These are phyloP conservation scores for Crypturellus tataupa DNA, from an alignment of 2,797 vertebrate species.

Conservation along the genomic window DNA sequence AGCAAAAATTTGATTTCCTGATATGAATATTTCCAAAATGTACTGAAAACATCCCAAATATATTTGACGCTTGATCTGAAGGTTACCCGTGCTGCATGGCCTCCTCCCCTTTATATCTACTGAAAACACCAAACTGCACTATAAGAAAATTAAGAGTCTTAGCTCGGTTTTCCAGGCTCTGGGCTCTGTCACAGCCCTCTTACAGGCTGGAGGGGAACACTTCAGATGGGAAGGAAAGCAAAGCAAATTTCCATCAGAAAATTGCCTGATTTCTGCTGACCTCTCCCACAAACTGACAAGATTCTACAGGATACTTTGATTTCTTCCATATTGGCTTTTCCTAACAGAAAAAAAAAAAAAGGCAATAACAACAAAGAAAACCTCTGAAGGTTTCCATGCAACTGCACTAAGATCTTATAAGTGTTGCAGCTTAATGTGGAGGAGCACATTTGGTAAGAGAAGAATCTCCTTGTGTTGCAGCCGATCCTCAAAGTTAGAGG, in stretches of 20 bases:
- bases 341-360: not conserved
- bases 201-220: not conserved
- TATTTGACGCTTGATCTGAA: not conserved
- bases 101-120: not conserved
- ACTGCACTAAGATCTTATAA: not conserved
- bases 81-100: not conserved
- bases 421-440: no score
- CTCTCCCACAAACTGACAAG: not conserved
- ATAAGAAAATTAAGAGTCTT: not conserved
- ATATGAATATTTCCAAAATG: not conserved
- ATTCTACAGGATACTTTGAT: constrained; percentile 10
- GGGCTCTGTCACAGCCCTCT: not conserved
- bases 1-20: not conserved
- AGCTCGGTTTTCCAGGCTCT: not conserved
- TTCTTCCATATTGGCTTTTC: not conserved
- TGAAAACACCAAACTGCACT: not conserved
- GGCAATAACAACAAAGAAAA: not conserved
- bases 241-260: not conserved
- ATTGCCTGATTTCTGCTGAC: not conserved
- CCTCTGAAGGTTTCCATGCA: not conserved
- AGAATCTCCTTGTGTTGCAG: no score
- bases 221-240: not conserved
- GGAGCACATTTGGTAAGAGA: no score
- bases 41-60: not conserved
- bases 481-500: no score